These are phyloP conservation scores for Barnardius zonarius DNA, from an alignment of 2,113 vertebrate species.

Conservation along the genomic window DNA sequence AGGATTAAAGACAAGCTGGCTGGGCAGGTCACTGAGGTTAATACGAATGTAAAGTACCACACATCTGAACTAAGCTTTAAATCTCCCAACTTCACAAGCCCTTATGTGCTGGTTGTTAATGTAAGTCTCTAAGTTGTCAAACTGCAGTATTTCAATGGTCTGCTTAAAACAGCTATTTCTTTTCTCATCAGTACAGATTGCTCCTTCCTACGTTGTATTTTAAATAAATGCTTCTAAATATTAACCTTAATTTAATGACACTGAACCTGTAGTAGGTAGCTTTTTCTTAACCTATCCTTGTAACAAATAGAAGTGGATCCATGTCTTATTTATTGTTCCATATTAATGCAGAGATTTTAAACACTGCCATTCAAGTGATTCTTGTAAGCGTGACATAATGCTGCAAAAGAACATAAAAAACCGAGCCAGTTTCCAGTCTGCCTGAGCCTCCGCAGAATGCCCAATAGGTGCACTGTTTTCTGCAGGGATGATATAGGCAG, in stretches of 20 bases:
- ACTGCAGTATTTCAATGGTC: background rate
- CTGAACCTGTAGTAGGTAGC: background rate
- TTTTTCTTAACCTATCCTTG: background rate
- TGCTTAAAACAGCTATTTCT: background rate
- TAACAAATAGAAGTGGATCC: background rate
- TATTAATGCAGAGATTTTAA: background rate
- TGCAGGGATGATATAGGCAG: background rate
- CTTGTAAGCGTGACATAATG: background rate
- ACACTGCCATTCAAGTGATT: background rate
- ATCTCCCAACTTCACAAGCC: background rate
- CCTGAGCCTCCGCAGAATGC: background rate
- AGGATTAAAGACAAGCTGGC: background rate
- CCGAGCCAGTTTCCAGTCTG: rapidly evolving
- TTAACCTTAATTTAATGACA: background rate
- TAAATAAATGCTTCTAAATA: background rate
- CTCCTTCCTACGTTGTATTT: background rate
- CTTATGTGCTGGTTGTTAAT: background rate
- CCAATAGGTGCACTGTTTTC: background rate
- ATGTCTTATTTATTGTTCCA: background rate
- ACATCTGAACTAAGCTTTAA: background rate
- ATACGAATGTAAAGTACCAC: background rate
- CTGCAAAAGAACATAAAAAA: background rate
- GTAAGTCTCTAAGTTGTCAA: background rate
- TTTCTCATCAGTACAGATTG: background rate
- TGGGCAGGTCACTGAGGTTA: background rate